A percentile compares a stretch with the other conserved stretches of the same genome.
Evolutionary conservation across 2,888 invertebrate species (phyloP).

Genomic region (Deroplatys truncata): DNA sequence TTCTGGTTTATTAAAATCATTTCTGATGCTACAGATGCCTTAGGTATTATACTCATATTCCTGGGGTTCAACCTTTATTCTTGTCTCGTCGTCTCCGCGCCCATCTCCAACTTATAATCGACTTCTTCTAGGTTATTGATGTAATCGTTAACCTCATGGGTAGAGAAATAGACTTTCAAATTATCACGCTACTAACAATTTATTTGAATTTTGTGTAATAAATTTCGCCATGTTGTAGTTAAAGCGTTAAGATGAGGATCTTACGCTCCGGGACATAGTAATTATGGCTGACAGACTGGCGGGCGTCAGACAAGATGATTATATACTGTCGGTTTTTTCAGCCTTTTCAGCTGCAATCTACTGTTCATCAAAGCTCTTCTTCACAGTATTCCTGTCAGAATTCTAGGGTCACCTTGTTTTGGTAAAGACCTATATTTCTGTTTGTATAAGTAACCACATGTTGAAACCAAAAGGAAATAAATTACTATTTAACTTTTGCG

Average conservation of each 20-base stretch:
- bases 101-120: neutral
- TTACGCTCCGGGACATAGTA: neutral
- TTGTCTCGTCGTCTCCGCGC: neutral
- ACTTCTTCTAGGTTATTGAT: neutral
- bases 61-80: neutral
- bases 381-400: neutral
- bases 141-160: neutral
- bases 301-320: neutral
- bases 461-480: neutral
- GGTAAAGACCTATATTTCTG: neutral
- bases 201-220: neutral
- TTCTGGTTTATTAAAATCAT: neutral
- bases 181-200: neutral
- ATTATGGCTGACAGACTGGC: neutral
- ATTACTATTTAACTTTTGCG: neutral
- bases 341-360: neutral
- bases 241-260: neutral
- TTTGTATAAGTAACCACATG: neutral
- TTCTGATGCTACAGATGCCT: neutral
- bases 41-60: neutral
- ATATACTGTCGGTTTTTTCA: neutral
- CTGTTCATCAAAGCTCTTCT: neutral
- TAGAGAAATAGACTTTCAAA: neutral
- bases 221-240: neutral
- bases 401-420: neutral